These are phyloP conservation scores for Hirtodrosophila trivittata DNA, from an alignment of 2,888 invertebrate species.

Conservation along the genomic window DNA sequence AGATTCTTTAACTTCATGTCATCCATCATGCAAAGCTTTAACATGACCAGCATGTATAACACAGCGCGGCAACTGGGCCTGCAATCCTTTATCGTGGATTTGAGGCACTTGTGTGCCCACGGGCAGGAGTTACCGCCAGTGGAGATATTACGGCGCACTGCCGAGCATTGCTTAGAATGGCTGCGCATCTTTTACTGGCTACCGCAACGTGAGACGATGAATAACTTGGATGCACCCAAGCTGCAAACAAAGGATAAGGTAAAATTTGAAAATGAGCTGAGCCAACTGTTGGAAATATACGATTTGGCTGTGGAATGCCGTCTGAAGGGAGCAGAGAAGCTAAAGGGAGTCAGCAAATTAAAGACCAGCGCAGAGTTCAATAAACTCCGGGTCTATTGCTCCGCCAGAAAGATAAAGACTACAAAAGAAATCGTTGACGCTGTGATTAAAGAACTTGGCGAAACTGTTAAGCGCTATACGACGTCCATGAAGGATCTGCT, in stretches of 20 bases:
- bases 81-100: slow-evolving; percentile 83
- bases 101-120: slow-evolving; percentile 83
- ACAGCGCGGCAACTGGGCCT: slow-evolving; percentile 81
- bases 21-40: slow-evolving; percentile 80
- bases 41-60: slow-evolving; percentile 82
- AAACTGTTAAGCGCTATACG: slow-evolving; percentile 59
- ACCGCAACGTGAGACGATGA: slow-evolving; percentile 68
- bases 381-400: slow-evolving; percentile 63
- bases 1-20: slow-evolving; percentile 84
- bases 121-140: slow-evolving; percentile 81
- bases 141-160: slow-evolving; percentile 73
- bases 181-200: slow-evolving; percentile 82
- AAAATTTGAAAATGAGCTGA: slow-evolving; percentile 69
- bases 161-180: slow-evolving; percentile 81
- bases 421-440: slow-evolving; percentile 45
- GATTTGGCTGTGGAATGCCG: slow-evolving; percentile 76
- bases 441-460: slow-evolving; percentile 54
- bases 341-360: slow-evolving; percentile 67
- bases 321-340: slow-evolving; percentile 62
- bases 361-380: slow-evolving; percentile 67
- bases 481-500: slow-evolving; percentile 67
- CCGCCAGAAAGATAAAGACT: slow-evolving; percentile 40
- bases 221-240: slow-evolving; percentile 68
- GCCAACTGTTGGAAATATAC: slow-evolving; percentile 68
- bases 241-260: slow-evolving; percentile 72